Conservation (phyloP, 2,113 vertebrate genomes). For the Chroicocephalus ridibundus region DNA sequence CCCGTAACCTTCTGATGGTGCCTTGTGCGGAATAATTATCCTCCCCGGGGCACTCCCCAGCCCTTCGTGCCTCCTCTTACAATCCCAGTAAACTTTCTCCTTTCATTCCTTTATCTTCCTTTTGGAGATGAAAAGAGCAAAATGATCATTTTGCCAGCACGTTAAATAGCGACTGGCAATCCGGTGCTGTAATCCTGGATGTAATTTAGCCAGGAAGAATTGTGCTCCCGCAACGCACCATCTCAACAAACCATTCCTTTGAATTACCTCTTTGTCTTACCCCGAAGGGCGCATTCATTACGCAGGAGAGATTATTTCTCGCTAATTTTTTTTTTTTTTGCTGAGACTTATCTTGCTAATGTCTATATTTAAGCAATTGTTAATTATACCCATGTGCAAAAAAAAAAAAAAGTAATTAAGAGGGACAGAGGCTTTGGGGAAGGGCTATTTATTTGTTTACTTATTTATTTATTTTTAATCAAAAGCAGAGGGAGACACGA, state of each 20-base stretch:
- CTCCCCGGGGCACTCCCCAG: background rate
- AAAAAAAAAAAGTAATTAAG: background rate
- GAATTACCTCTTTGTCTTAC: constrained; percentile 67
- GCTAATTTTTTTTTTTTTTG: background rate
- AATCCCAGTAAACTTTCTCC: constrained; percentile 43
- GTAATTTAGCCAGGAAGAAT: constrained; percentile 40
- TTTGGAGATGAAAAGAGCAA: constrained; percentile 50
- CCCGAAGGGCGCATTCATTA: constrained; percentile 47
- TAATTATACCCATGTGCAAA: constrained; percentile 7
- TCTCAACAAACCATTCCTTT: constrained; percentile 37
- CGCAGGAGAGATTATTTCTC: background rate
- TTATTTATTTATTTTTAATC: background rate
- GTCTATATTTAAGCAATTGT: constrained; percentile 19
- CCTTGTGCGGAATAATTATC: constrained; percentile 45
- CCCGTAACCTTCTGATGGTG: constrained; percentile 36
- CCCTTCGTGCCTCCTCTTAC: background rate
- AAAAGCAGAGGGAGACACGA: background rate
- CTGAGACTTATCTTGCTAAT: background rate
- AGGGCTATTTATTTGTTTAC: background rate
- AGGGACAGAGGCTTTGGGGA: background rate
- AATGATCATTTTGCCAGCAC: constrained; percentile 45
- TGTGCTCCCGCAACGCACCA: constrained; percentile 4
- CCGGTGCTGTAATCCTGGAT: background rate
- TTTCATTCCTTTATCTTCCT: constrained; percentile 42
- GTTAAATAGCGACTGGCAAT: constrained; percentile 32